These are phyloP conservation scores for Passerina amoena DNA, from an alignment of 2,113 vertebrate genomes.

Conservation along the genomic window DNA sequence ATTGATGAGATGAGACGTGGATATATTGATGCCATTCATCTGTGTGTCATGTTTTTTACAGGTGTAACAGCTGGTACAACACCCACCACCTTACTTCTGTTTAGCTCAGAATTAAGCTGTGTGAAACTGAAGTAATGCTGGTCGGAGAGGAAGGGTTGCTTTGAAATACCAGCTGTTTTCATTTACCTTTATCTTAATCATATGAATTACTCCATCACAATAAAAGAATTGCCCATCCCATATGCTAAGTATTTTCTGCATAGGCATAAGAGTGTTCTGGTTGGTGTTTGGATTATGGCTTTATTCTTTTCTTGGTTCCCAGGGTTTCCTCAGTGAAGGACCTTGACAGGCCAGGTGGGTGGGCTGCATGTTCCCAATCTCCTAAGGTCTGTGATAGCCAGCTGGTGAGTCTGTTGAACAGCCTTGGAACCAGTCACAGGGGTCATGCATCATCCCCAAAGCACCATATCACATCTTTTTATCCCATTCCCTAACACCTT, in stretches of 20 bases:
- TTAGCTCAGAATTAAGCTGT: background rate
- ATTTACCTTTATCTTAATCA: background rate
- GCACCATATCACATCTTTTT: background rate
- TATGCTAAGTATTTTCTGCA: background rate
- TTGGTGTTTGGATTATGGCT: background rate
- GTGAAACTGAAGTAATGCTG: background rate
- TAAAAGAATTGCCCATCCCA: background rate
- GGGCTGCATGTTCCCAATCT: background rate
- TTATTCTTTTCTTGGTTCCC: background rate
- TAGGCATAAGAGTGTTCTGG: background rate
- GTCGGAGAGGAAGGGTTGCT: background rate
- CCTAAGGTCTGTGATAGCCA: background rate
- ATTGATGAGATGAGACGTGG: background rate
- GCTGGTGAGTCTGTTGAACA: background rate
- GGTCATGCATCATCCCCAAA: background rate
- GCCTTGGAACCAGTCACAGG: background rate
- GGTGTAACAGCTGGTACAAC: background rate
- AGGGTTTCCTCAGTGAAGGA: background rate
- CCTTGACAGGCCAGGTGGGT: background rate
- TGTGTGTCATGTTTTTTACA: background rate
- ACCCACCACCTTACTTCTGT: background rate
- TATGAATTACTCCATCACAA: fast-evolving
- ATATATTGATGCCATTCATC: background rate
- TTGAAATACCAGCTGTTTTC: background rate
- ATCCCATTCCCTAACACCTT: background rate